Evolutionary conservation across 1,140 invertebrate genomes (phyloP).

Genomic region (Aphidius ervi): DNA sequence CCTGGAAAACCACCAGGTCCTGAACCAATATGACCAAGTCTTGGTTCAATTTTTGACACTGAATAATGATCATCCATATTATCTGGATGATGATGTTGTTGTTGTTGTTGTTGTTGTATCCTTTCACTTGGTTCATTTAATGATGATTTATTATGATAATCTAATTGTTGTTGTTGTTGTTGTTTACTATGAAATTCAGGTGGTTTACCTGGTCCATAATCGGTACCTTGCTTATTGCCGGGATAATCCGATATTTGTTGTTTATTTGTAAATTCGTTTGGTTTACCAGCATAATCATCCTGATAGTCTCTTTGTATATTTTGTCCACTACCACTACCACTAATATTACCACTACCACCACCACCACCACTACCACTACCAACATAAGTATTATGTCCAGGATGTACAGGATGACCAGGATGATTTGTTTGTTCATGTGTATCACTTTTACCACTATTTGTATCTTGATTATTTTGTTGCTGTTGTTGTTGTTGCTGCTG

Average conservation of each 20-base stretch:
- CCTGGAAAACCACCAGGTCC: constrained; percentile 38
- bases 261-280: constrained; percentile 27
- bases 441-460: constrained; percentile 25
- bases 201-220: too few species aligned
- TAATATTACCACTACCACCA: too few species aligned
- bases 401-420: constrained; percentile 11
- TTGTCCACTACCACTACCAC: too few species aligned
- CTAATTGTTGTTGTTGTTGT: constrained; percentile 15
- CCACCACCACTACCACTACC: too few species aligned
- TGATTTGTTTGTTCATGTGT: constrained; percentile 37
- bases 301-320: not conserved
- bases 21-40: constrained; percentile 33
- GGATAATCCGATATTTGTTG: constrained; percentile 12
- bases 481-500: constrained; percentile 25
- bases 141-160: constrained; percentile 39
- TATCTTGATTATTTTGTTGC: constrained; percentile 1
- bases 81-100: constrained; percentile 13
- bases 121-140: constrained; percentile 26
- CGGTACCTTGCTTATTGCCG: constrained; percentile 22
- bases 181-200: constrained; percentile 32
- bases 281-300: constrained; percentile 36
- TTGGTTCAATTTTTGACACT: constrained; percentile 42
- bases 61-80: constrained; percentile 47
- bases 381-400: constrained; percentile 19
- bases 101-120: too few species aligned